Conservation (phyloP, 2,797 vertebrate species). For the Kryptopterus vitreolus region DNA sequence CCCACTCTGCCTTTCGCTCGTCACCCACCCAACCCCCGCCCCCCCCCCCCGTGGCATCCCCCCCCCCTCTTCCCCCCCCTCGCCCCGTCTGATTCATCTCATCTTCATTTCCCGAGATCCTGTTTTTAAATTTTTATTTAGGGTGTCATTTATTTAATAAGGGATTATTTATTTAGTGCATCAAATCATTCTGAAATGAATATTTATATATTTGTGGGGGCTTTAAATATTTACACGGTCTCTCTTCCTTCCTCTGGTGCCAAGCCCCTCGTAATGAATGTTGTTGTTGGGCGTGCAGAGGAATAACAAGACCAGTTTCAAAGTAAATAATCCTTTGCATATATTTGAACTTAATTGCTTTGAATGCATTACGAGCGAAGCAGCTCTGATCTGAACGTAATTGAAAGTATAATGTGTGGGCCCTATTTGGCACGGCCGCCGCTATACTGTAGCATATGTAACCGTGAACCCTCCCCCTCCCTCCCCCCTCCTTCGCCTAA, state of each 20-base stretch:
- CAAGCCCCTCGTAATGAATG: slow-evolving; percentile 77
- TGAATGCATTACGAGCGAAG: slow-evolving; percentile 75
- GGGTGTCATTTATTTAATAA: slow-evolving; percentile 85
- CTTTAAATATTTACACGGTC: slow-evolving; percentile 82
- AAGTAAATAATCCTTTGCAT: slow-evolving; percentile 81
- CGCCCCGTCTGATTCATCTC: slow-evolving; percentile 74
- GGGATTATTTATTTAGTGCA: slow-evolving; percentile 85
- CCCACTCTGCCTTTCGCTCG: slow-evolving; percentile 20
- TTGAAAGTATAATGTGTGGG: slow-evolving; percentile 72
- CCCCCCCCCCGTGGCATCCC: too few species aligned
- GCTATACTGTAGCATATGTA: slow-evolving; percentile 66
- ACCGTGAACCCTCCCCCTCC: slow-evolving; percentile 69
- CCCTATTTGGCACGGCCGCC: slow-evolving; percentile 61
- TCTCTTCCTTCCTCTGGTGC: slow-evolving; percentile 71
- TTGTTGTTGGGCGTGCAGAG: slow-evolving; percentile 76
- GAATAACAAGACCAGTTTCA: slow-evolving; percentile 80
- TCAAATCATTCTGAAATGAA: slow-evolving; percentile 84
- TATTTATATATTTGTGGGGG: slow-evolving; percentile 84
- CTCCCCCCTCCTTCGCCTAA: too few species aligned
- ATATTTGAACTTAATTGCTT: slow-evolving; percentile 77
- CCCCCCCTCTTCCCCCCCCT: too few species aligned
- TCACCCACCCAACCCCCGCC: too few species aligned
- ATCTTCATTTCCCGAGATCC: slow-evolving; percentile 79
- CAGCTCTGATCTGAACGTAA: slow-evolving; percentile 77
- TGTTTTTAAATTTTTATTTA: slow-evolving; percentile 85